Evolutionary conservation across 2,888 invertebrate species (phyloP).

Genomic region (Nysson spinosus): DNA sequence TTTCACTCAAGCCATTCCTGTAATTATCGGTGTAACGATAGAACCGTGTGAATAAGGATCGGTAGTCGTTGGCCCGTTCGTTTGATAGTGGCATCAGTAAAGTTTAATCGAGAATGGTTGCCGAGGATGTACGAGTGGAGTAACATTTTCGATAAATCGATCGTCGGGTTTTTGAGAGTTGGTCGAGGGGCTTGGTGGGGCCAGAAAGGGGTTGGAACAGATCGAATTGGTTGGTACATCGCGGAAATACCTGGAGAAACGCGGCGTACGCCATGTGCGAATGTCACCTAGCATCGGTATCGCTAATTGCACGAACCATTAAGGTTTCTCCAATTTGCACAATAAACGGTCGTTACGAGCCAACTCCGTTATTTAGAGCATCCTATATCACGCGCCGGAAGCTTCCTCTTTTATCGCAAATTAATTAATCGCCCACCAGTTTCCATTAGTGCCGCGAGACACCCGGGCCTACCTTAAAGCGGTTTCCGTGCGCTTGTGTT

Average conservation of each 20-base stretch:
- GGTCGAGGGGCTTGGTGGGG: too few species aligned
- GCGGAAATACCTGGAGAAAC: too few species aligned
- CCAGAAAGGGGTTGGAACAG: too few species aligned
- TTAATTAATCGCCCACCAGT: conserved; percentile 42
- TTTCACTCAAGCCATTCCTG: conserved; percentile 31
- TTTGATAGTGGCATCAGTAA: too few species aligned
- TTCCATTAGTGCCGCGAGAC: conserved; percentile 33
- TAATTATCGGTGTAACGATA: conserved; percentile 38
- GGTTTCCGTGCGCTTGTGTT: not conserved
- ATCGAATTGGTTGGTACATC: too few species aligned
- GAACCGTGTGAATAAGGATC: conserved; percentile 21
- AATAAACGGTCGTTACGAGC: conserved; percentile 59
- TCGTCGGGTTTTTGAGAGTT: conserved; percentile 35
- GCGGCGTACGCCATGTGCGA: conserved; percentile 32
- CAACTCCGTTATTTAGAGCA: conserved; percentile 55
- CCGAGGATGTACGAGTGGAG: conserved; percentile 19
- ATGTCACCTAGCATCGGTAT: conserved; percentile 55
- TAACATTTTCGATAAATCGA: conserved; percentile 47
- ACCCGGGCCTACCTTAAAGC: not conserved
- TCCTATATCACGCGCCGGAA: conserved; percentile 46
- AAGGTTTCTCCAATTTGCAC: conserved; percentile 63
- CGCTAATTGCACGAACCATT: conserved; percentile 62
- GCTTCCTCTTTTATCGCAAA: conserved; percentile 48
- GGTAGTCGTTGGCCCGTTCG: conserved; percentile 38
- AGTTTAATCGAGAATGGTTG: too few species aligned